Percentiles rank a stretch among this genome's conserved stretches.
Evolutionary conservation across 2,113 vertebrate genomes (phyloP).

Genomic region (Willisornis vidua): DNA sequence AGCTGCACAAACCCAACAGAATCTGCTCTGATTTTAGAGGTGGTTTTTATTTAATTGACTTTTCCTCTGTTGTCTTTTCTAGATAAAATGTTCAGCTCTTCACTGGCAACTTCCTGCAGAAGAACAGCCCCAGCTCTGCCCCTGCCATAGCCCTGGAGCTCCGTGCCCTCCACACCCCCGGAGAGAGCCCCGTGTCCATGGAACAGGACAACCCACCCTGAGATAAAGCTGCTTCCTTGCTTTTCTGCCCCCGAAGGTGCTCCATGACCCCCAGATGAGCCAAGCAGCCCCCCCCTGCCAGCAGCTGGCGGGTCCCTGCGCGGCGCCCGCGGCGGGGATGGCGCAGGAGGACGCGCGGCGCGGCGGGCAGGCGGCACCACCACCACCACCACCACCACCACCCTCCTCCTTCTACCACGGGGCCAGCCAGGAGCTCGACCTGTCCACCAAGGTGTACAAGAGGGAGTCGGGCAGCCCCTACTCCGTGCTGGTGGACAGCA

Average conservation of each 20-base stretch:
- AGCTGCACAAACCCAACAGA: background rate
- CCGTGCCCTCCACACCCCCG: conserved; percentile 30
- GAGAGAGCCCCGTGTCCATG: conserved; percentile 53
- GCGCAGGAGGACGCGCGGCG: conserved; percentile 86
- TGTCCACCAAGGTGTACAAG: conserved; percentile 90
- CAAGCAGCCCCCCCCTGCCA: conserved; percentile 82
- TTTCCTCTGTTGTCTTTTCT: conserved; percentile 56
- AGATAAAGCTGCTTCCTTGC: conserved; percentile 7
- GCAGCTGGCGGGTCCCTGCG: conserved; percentile 84
- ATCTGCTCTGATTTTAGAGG: background rate
- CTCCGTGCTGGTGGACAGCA: conserved; percentile 90
- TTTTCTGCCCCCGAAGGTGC: conserved; percentile 51
- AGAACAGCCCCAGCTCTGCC: conserved; percentile 55
- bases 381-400: no score
- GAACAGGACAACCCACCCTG: conserved; percentile 23
- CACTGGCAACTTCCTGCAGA: conserved; percentile 47
- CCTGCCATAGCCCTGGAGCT: conserved; percentile 47
- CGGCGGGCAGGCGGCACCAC: conserved; percentile 77
- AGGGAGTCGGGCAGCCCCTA: conserved; percentile 89
- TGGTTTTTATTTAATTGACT: background rate
- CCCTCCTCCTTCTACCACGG: conserved; percentile 82
- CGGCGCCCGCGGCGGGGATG: conserved; percentile 84
- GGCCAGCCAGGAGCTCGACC: conserved; percentile 85
- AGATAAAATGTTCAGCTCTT: conserved; percentile 62
- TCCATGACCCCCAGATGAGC: conserved; percentile 81